Evolutionary conservation across 35 echinoderm and acorn worm genomes (phyloP).

Genomic region (Lytechinus pictus): DNA sequence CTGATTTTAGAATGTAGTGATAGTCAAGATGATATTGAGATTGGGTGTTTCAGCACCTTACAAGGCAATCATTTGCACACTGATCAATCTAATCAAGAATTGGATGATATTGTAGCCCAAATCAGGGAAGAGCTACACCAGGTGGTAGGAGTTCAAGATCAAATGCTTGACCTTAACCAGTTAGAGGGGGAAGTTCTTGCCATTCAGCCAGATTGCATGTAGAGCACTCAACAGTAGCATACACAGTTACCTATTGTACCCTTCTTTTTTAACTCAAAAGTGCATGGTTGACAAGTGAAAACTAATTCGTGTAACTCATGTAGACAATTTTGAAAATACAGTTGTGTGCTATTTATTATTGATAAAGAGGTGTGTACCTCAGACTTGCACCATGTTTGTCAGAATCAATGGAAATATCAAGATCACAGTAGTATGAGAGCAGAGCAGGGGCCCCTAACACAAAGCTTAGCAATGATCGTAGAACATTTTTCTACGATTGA

Average conservation of each 20-base stretch:
- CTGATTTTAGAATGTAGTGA: background rate
- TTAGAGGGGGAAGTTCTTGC: background rate
- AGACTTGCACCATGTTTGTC: background rate
- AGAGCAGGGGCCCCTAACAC: background rate
- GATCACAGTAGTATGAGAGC: background rate
- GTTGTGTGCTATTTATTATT: background rate
- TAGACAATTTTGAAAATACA: too few species aligned
- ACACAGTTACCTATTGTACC: background rate
- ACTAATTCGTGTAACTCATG: too few species aligned
- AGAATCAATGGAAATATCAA: too few species aligned
- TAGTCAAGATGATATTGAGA: background rate
- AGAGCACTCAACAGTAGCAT: background rate
- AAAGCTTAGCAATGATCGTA: too few species aligned
- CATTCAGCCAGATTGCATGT: background rate
- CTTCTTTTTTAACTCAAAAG: background rate
- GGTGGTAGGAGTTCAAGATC: background rate
- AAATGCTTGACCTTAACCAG: background rate
- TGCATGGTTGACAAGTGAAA: background rate
- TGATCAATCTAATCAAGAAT: background rate
- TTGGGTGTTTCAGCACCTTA: background rate
- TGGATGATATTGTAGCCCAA: background rate
- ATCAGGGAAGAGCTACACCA: constrained; percentile 16
- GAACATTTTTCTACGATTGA: too few species aligned
- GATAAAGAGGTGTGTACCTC: background rate
- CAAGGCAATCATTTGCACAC: background rate